Base-by-base conservation (phyloP, 2,797 vertebrate species). In the Ptychadena robeensis region DNA sequence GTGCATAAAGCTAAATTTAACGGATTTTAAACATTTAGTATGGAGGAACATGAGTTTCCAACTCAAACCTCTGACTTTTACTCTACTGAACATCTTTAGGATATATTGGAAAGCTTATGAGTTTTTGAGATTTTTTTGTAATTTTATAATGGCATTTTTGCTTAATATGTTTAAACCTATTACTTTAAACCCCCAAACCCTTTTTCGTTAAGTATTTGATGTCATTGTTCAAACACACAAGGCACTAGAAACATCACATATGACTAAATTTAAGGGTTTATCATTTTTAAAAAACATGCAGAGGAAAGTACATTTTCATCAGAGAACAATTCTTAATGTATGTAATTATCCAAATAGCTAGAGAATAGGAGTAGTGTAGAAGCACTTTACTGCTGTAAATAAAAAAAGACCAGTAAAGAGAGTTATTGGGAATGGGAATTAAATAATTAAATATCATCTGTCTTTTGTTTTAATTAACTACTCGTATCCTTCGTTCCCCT, bases 281-380 rank as follows among this genome's bases (percentile, higher is more conserved):
- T 35, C 40, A 27, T 57, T 32, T 79, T 69, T 57, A 69, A 37
- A 69, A 67, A 69, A 35, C 32, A 31, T 40, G 59, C 59, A 30
- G 25, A 9, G 30, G 35, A 18, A 67, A 66, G n/a, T 14, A 67
- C 64, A 78, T 78, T 78, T 66, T 53, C 63, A 67, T 66, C 40
- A 25, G 25, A 11, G 64, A 78, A 67, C 63, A 31, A 48, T 34
- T 66, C 61, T 32, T 66, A 77, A 75, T 64, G 44, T 69, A 69
- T 57, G 30, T 68, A 68, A 68, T 79, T 79, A 79, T 79, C 44
- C 48, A 79, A 79, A 79, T 44, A 79, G 27, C 76, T 69, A 34
- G 63, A 67, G 63, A 78, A 48, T 78, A 48, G 48, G 65, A 53
- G 9, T 40, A 61, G 25, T 66, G 18, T 32, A 22, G 40, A 79